phyloP scores from a whole-genome alignment of 2,888 invertebrate genomes.

The Poecilus cupreus region DNA sequence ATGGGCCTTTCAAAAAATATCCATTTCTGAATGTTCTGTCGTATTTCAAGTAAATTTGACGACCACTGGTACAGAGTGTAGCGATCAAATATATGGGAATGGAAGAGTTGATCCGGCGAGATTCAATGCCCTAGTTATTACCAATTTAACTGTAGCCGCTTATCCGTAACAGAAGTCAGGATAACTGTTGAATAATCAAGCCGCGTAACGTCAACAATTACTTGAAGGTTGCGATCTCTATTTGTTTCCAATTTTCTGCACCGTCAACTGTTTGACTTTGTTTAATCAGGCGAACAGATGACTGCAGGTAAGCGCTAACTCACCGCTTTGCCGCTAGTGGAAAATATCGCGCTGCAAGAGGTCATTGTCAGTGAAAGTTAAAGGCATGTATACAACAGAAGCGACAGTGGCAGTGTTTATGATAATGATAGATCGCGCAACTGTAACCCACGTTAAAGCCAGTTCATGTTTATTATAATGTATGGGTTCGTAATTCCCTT shows the following conservation, averaged over 20 bases:
- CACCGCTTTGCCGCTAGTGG: background rate
- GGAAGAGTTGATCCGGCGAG: background rate
- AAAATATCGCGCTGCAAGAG: background rate
- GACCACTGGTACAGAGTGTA: no score
- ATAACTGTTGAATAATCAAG: slow-evolving; percentile 42
- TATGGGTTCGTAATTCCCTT: slow-evolving; percentile 54
- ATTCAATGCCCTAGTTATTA: slow-evolving; percentile 33
- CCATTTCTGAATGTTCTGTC: no score
- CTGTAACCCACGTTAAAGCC: slow-evolving; percentile 48
- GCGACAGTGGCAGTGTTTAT: slow-evolving; percentile 56
- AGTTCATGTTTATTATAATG: slow-evolving; percentile 54
- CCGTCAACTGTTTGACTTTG: slow-evolving; percentile 46
- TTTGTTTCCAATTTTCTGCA: slow-evolving; percentile 53
- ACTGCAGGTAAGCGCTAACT: background rate
- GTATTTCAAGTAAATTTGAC: background rate
- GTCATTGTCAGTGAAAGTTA: slow-evolving; percentile 52
- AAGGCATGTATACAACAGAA: slow-evolving; percentile 48
- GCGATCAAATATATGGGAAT: background rate
- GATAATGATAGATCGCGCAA: slow-evolving; percentile 56
- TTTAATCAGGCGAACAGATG: slow-evolving; percentile 33
- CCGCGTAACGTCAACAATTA: slow-evolving; percentile 33
- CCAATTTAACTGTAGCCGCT: slow-evolving; percentile 21
- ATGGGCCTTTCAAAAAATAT: no score
- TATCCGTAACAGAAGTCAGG: slow-evolving; percentile 26
- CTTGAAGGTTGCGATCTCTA: slow-evolving; percentile 46